Conservation (phyloP, 2,797 vertebrate species). For the Phaenicophaeus curvirostris region DNA sequence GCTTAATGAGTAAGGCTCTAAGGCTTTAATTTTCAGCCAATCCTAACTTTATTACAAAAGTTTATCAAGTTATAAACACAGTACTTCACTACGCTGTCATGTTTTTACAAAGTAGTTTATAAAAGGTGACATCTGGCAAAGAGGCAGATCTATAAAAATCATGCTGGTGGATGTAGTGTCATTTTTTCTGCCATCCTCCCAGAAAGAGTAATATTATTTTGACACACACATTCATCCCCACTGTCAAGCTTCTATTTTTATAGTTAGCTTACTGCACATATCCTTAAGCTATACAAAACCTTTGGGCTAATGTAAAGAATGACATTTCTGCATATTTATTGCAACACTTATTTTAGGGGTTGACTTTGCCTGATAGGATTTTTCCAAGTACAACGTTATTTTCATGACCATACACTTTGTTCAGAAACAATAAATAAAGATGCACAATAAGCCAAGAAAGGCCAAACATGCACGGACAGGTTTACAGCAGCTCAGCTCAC, state of each 20-base stretch:
- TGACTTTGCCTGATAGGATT: conserved; percentile 79
- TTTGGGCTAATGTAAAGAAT: conserved; percentile 83
- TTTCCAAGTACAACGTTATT: conserved; percentile 76
- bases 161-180: conserved; percentile 80
- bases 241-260: conserved; percentile 85
- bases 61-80: conserved; percentile 76
- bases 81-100: conserved; percentile 70
- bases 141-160: conserved; percentile 85
- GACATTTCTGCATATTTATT: conserved; percentile 84
- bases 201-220: conserved; percentile 86
- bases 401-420: conserved; percentile 65
- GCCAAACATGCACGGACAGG: conserved; percentile 71
- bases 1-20: conserved; percentile 70
- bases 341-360: conserved; percentile 76
- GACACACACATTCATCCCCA: conserved; percentile 83
- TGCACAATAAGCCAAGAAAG: conserved; percentile 61
- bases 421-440: conserved; percentile 67
- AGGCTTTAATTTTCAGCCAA: conserved; percentile 67
- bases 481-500: conserved; percentile 57
- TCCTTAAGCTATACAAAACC: conserved; percentile 84
- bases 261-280: conserved; percentile 79
- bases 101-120: conserved; percentile 83
- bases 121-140: conserved; percentile 85
- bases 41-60: conserved; percentile 74
- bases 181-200: conserved; percentile 80